phyloP scores from a whole-genome alignment of 2,113 vertebrate species.

The Myrmecobius fasciatus region DNA sequence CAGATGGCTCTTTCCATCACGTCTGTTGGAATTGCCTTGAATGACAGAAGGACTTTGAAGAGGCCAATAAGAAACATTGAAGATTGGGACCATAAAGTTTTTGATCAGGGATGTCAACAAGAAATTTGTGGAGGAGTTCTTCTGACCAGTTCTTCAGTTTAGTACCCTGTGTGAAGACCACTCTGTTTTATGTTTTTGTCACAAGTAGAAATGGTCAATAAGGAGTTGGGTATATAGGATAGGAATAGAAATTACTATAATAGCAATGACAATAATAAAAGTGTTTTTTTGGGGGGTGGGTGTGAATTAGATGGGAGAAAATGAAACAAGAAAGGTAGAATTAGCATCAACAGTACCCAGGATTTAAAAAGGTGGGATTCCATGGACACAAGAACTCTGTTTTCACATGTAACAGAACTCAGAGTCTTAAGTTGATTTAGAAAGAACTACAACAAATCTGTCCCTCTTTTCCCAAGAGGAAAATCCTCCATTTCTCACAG shows the following conservation, averaged over 20 bases:
- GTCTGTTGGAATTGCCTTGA: too few species aligned
- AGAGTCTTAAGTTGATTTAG: too few species aligned
- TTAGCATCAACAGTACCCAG: not conserved
- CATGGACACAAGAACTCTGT: too few species aligned
- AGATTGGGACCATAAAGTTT: not conserved
- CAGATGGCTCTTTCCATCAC: too few species aligned
- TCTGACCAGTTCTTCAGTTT: not conserved
- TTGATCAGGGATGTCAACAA: conserved; percentile 87
- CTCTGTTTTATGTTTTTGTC: too few species aligned
- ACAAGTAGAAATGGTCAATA: too few species aligned
- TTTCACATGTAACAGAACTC: not conserved
- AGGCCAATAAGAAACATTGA: not conserved
- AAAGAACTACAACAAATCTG: not conserved
- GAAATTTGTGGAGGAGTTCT: not conserved
- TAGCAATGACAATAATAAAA: not conserved
- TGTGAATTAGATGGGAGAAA: too few species aligned
- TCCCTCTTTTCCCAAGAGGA: not conserved
- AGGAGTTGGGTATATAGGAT: not conserved
- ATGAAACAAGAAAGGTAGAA: not conserved
- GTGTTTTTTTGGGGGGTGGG: not conserved
- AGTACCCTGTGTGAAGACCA: too few species aligned
- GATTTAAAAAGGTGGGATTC: not conserved
- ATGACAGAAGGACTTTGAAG: not conserved
- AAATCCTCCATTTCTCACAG: not conserved
- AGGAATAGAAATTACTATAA: not conserved